Conservation (phyloP, 2,888 invertebrate species). For the Athalia circularis region DNA sequence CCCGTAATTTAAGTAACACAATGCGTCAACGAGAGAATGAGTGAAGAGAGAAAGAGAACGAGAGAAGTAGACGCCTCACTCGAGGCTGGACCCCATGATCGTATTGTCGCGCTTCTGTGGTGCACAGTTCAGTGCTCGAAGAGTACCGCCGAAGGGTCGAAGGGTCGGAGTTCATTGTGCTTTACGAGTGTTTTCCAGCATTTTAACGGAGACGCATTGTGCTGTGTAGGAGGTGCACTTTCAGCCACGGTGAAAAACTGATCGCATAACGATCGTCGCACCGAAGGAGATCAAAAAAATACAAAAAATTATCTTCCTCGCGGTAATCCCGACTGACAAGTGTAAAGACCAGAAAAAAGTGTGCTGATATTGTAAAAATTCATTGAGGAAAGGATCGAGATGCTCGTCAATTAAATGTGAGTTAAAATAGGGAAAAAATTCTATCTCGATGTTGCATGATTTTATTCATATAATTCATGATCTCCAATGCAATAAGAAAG, state of each 20-base stretch:
- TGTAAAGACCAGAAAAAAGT: no score
- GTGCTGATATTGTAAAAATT: no score
- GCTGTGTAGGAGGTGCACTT: not conserved
- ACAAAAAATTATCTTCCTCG: not conserved
- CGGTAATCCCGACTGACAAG: no score
- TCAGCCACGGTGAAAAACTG: not conserved
- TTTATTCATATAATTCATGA: no score
- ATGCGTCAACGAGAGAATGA: constrained; percentile 28
- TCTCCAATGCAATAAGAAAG: no score
- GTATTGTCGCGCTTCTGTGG: constrained; percentile 39
- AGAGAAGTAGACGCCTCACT: constrained; percentile 8
- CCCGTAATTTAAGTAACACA: constrained; percentile 26
- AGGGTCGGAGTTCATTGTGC: constrained; percentile 72
- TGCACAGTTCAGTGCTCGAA: constrained; percentile 39
- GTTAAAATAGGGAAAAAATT: no score
- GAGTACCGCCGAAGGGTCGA: constrained; percentile 44
- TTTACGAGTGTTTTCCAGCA: constrained; percentile 66
- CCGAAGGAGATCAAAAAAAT: not conserved
- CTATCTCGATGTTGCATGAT: no score
- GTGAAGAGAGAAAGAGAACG: not conserved
- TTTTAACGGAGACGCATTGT: constrained; percentile 15
- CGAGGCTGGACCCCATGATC: constrained; percentile 33
- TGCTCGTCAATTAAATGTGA: no score
- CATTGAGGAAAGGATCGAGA: no score
- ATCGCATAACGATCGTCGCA: not conserved